Conservation (phyloP, 2,888 invertebrate species). For the Pimpla rufipes region DNA sequence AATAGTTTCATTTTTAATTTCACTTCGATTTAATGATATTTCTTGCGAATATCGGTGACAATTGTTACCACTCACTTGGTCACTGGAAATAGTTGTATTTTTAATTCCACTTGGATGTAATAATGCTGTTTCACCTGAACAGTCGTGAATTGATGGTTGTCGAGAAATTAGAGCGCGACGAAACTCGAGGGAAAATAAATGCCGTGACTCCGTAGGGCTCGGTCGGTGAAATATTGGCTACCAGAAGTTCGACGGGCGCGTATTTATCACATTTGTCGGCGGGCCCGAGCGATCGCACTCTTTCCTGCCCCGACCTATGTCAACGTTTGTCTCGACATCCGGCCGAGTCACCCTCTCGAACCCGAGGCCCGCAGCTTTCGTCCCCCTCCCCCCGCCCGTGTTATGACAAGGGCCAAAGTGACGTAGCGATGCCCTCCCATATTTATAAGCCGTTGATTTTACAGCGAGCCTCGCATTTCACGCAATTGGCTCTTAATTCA, state of each 20-base stretch:
- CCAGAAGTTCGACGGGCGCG: background rate
- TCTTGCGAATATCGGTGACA: no score
- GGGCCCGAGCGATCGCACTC: background rate
- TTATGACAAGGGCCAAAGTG: slow-evolving; percentile 1
- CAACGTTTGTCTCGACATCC: slow-evolving; percentile 47
- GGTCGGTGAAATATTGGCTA: background rate
- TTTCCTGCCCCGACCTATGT: slow-evolving; percentile 42
- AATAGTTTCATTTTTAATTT: no score
- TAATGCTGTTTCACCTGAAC: background rate
- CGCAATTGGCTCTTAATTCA: background rate
- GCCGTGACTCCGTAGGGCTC: background rate
- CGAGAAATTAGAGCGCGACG: background rate
- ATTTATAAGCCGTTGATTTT: slow-evolving; percentile 11
- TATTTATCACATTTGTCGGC: background rate
- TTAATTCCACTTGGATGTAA: background rate
- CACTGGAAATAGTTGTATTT: background rate
- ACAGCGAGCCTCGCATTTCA: background rate
- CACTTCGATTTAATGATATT: no score
- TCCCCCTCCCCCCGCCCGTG: background rate
- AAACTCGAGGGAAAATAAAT: background rate
- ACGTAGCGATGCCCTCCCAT: background rate
- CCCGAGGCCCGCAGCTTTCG: slow-evolving; percentile 18
- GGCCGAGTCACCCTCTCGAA: slow-evolving; percentile 9
- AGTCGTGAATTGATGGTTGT: background rate
- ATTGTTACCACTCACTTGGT: background rate